Conservation (phyloP, 2,113 vertebrate species). For the Elgaria multicarinata region DNA sequence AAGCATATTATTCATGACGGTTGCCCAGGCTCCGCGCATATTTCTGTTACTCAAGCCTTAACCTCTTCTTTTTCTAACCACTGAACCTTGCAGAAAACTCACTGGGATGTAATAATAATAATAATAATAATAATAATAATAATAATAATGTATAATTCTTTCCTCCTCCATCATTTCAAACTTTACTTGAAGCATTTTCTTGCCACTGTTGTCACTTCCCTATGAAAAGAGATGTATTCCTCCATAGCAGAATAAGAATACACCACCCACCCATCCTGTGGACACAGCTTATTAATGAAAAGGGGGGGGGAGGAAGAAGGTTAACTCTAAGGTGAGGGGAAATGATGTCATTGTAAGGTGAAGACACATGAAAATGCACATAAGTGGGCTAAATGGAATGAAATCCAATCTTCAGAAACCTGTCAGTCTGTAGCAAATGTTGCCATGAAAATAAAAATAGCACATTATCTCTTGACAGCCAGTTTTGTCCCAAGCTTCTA, state of each 20-base stretch:
- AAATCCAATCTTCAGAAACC: background rate
- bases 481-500: background rate
- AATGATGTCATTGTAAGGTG: background rate
- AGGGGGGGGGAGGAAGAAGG: background rate
- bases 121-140: too few species aligned
- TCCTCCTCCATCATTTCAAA: background rate
- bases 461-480: background rate
- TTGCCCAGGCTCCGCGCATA: background rate
- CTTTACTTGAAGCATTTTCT: background rate
- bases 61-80: fast-evolving
- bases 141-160: background rate
- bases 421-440: background rate
- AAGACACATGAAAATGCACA: background rate
- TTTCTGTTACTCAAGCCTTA: background rate
- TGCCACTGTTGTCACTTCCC: background rate
- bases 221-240: background rate
- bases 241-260: background rate
- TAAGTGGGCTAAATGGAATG: background rate
- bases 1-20: background rate
- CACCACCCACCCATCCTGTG: background rate
- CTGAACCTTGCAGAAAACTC: background rate
- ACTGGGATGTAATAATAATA: background rate
- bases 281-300: background rate
- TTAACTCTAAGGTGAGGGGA: background rate
- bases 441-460: background rate